phyloP scores from a whole-genome alignment of 2,797 vertebrate species.

The Tragopan temminckii region DNA sequence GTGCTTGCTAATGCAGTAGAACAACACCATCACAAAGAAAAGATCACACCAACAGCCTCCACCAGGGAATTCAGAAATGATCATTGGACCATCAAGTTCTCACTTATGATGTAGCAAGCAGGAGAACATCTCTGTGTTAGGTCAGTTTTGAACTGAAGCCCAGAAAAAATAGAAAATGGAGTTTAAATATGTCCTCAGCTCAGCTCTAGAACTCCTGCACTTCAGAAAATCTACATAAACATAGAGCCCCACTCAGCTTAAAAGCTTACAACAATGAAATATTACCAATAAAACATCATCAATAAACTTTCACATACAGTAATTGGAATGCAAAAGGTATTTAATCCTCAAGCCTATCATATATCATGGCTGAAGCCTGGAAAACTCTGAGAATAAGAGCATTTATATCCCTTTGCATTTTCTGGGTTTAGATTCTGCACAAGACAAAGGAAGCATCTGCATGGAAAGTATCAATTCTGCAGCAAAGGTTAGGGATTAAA shows the following conservation, averaged over 20 bases:
- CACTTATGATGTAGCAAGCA: not conserved
- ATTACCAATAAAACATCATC: slow-evolving; percentile 47
- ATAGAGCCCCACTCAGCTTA: not conserved
- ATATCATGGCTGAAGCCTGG: not conserved
- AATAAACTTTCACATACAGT: slow-evolving; percentile 4
- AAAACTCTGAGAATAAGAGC: not conserved
- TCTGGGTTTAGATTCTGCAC: not conserved
- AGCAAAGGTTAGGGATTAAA: slow-evolving; percentile 20
- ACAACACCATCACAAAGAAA: not conserved
- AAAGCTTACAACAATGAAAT: slow-evolving; percentile 29
- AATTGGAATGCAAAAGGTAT: slow-evolving; percentile 50
- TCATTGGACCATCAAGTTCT: not conserved
- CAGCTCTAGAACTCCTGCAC: not conserved
- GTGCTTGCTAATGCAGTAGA: not conserved
- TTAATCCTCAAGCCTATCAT: slow-evolving; percentile 21
- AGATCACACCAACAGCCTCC: not conserved
- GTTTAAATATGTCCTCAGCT: not conserved
- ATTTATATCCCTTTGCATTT: slow-evolving; percentile 1
- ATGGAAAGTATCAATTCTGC: not conserved
- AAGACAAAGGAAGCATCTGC: slow-evolving; percentile 32
- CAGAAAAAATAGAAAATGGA: not conserved
- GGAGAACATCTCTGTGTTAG: not conserved
- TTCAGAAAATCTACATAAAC: not conserved
- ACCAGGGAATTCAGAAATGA: not conserved
- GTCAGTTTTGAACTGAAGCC: not conserved